Conservation (phyloP, 2,888 invertebrate genomes). For the Ctena decussata region DNA sequence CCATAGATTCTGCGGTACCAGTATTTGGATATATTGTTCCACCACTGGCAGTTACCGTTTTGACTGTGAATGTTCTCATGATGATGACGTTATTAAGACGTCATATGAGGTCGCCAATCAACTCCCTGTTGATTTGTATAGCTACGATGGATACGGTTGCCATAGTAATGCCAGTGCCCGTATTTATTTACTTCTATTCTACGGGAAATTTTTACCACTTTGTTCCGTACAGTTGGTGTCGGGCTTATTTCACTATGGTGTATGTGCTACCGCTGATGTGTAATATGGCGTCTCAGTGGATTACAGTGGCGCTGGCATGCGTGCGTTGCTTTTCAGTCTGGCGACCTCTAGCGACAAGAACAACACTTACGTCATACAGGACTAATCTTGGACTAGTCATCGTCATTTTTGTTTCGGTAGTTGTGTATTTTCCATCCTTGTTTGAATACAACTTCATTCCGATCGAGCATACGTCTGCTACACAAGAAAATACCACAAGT, state of each 20-base stretch:
- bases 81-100: slow-evolving; percentile 34
- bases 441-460: slow-evolving; percentile 52
- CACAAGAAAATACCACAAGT: slow-evolving; percentile 18
- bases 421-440: slow-evolving; percentile 32
- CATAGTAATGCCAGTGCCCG: slow-evolving; percentile 36
- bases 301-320: slow-evolving; percentile 50
- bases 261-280: slow-evolving; percentile 54
- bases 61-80: slow-evolving; percentile 38
- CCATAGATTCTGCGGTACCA: slow-evolving; percentile 38
- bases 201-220: slow-evolving; percentile 36
- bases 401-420: slow-evolving; percentile 26
- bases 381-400: slow-evolving; percentile 19
- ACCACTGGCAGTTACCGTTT: slow-evolving; percentile 38
- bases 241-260: slow-evolving; percentile 44
- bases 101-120: slow-evolving; percentile 54
- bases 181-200: slow-evolving; percentile 55
- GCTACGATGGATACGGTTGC: slow-evolving; percentile 48
- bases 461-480: slow-evolving; percentile 15
- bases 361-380: slow-evolving; percentile 31
- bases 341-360: slow-evolving; percentile 46
- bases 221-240: slow-evolving; percentile 57
- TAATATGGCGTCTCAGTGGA: slow-evolving; percentile 62
- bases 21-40: slow-evolving; percentile 55
- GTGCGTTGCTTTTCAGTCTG: slow-evolving; percentile 60
- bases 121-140: slow-evolving; percentile 46